Evolutionary conservation across 37 sponge, comb jelly and placozoan species (phyloP).

Genomic region (Bolinopsis microptera): DNA sequence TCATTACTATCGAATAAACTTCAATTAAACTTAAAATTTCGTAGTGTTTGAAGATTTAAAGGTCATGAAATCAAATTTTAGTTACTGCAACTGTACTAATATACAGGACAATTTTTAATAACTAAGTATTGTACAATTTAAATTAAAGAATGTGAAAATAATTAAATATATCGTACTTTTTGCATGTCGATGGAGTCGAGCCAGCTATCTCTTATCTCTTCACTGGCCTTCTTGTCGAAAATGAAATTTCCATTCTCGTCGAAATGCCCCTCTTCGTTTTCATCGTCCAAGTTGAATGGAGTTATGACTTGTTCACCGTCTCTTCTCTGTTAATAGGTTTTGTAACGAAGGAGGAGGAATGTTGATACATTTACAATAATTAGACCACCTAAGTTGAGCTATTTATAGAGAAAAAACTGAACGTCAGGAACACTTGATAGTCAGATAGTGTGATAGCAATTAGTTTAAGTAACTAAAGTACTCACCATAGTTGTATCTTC

Average conservation of each 20-base stretch:
- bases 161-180: no score
- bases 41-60: no score
- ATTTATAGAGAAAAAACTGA: no score
- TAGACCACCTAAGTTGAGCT: no score
- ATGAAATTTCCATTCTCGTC: conserved; percentile 41
- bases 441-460: no score
- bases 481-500: conserved; percentile 51
- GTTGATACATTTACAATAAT: no score
- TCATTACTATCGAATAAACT: no score
- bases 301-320: conserved; percentile 46
- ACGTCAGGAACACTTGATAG: no score
- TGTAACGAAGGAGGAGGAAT: no score
- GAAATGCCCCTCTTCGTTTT: conserved; percentile 35
- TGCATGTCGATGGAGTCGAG: conserved; percentile 55
- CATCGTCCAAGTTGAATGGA: conserved; percentile 23
- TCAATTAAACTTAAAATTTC: no score
- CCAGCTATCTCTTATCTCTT: conserved; percentile 44
- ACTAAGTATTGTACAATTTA: background rate
- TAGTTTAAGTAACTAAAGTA: no score
- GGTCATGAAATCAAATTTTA: background rate
- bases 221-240: conserved; percentile 3
- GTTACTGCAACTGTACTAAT: background rate
- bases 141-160: background rate
- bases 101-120: background rate
- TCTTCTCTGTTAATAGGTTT: background rate